Evolutionary conservation across 2,888 invertebrate species (phyloP).

Genomic region (Lucinisca nassula): DNA sequence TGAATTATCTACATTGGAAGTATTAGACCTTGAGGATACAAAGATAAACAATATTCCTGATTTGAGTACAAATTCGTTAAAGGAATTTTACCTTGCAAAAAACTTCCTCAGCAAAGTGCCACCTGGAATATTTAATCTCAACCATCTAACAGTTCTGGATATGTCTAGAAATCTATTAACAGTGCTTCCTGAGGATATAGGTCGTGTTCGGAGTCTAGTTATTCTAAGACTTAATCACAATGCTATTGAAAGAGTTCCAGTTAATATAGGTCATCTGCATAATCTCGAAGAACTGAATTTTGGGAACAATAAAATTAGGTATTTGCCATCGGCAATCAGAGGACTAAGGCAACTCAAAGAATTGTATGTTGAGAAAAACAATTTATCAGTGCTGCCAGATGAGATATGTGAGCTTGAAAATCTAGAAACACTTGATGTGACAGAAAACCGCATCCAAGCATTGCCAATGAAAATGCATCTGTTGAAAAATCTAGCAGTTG

Average conservation of each 20-base stretch:
- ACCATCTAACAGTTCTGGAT: conserved; percentile 80
- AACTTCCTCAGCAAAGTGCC: conserved; percentile 85
- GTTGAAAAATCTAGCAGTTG: conserved; percentile 80
- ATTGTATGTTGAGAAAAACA: conserved; percentile 82
- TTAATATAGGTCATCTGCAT: conserved; percentile 79
- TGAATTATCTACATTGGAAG: conserved; percentile 85
- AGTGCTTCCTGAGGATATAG: conserved; percentile 83
- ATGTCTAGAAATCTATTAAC: conserved; percentile 84
- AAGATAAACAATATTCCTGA: conserved; percentile 87
- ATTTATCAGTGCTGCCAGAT: conserved; percentile 81
- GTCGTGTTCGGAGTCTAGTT: conserved; percentile 78
- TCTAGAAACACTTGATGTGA: conserved; percentile 86
- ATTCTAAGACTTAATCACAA: conserved; percentile 81
- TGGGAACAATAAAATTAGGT: conserved; percentile 81
- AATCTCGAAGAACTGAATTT: conserved; percentile 83
- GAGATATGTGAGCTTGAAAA: conserved; percentile 84
- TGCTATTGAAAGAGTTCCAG: conserved; percentile 80
- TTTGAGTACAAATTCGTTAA: conserved; percentile 78
- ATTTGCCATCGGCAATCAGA: conserved; percentile 82
- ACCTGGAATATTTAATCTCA: conserved; percentile 79
- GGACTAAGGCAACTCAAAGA: conserved; percentile 80
- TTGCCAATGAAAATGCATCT: conserved; percentile 85
- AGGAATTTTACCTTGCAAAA: conserved; percentile 83
- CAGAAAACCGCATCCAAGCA: conserved; percentile 81
- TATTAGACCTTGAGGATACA: conserved; percentile 86